Conservation (phyloP, 2,113 vertebrate species). For the Antechinus flavipes region DNA sequence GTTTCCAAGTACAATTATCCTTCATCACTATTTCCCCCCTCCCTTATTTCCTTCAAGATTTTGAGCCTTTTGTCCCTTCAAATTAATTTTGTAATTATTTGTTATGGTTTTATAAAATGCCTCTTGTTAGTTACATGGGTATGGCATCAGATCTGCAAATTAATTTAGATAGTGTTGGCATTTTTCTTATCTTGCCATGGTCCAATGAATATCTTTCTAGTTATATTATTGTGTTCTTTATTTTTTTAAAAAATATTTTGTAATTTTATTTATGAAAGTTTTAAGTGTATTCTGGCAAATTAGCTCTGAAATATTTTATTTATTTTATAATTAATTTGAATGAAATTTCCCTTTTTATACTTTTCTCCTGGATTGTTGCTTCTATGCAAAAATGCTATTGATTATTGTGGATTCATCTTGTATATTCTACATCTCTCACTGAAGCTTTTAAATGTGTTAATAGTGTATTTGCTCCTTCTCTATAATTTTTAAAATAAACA, state of each 20-base stretch:
- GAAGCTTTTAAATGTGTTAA: neutral
- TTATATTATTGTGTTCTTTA: neutral
- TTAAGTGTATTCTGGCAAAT: neutral
- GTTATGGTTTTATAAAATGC: neutral
- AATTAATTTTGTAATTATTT: neutral
- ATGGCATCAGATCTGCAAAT: neutral
- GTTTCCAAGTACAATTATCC: neutral
- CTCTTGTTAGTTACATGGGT: no score
- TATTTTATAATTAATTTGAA: neutral
- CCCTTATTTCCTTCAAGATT: no score
- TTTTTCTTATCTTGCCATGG: neutral
- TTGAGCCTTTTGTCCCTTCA: neutral
- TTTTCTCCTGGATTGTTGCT: neutral
- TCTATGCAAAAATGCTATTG: neutral
- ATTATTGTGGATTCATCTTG: neutral
- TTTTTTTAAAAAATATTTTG: neutral
- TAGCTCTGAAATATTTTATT: neutral
- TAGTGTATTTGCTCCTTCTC: neutral
- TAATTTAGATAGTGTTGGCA: neutral
- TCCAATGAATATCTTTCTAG: neutral
- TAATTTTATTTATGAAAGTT: neutral
- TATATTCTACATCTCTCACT: neutral
- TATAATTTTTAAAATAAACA: neutral
- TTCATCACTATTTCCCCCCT: neutral
- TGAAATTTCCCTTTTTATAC: neutral